A percentile compares a stretch with the other conserved stretches of the same genome.
These are phyloP conservation scores for Drosophila insularis DNA, from an alignment of 1,140 invertebrate species.

Conservation along the genomic window DNA sequence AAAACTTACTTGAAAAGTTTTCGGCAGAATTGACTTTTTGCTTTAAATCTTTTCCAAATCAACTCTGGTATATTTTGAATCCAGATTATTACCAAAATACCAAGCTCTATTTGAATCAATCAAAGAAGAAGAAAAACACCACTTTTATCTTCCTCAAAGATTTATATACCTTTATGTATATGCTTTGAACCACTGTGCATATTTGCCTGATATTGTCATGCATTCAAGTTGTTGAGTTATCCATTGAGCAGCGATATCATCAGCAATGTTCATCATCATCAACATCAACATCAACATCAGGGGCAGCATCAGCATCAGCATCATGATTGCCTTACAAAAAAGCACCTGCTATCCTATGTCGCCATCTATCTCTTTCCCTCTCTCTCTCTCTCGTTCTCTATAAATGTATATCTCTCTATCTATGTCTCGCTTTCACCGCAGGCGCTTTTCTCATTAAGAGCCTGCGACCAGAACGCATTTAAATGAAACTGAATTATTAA, in stretches of 20 bases:
- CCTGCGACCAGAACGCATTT: slow-evolving; percentile 61
- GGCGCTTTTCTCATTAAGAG: slow-evolving; percentile 78
- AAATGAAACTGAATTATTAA: slow-evolving; percentile 81
- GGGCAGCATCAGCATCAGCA: slow-evolving; percentile 31
- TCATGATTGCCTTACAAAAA: slow-evolving; percentile 31
- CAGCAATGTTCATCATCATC: slow-evolving; percentile 28
- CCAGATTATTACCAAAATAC: too few relatives aligned
- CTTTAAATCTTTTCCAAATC: too few relatives aligned
- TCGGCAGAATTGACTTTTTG: too few relatives aligned
- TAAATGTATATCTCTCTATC: slow-evolving; percentile 15
- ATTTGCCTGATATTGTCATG: slow-evolving; percentile 4
- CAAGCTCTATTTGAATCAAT: too few relatives aligned
- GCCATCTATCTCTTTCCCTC: slow-evolving; percentile 18
- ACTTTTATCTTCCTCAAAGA: too few relatives aligned
- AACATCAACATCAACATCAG: background rate
- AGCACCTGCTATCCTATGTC: slow-evolving; percentile 41
- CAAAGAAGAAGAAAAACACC: too few relatives aligned
- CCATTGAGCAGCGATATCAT: slow-evolving; percentile 48
- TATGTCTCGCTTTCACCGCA: slow-evolving; percentile 53
- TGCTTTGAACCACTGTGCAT: slow-evolving; percentile 19
- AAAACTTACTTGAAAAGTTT: too few relatives aligned
- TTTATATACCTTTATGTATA: too few relatives aligned
- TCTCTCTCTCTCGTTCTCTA: background rate
- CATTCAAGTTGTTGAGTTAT: slow-evolving; percentile 48
- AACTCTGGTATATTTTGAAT: too few relatives aligned